These are phyloP conservation scores for Ariopsis seemanni DNA, from an alignment of 2,113 vertebrate genomes.

Conservation along the genomic window DNA sequence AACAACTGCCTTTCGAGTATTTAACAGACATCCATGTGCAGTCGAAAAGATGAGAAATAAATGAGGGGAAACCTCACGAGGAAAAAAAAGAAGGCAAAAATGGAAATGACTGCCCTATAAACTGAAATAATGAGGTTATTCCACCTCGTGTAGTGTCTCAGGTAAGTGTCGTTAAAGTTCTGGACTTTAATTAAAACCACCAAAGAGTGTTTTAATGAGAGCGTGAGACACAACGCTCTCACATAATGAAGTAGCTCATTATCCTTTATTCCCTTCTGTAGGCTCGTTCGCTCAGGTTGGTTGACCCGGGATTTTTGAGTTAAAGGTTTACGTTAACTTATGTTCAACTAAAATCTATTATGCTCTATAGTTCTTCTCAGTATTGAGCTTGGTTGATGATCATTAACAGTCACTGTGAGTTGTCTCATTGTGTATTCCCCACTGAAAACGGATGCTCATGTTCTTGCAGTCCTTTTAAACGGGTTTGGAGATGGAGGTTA, in stretches of 20 bases:
- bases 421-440: neutral
- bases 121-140: slow-evolving; percentile 29
- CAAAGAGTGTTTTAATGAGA: slow-evolving; percentile 35
- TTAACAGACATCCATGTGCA: slow-evolving; percentile 31
- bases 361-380: neutral
- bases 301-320: neutral
- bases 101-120: slow-evolving; percentile 3
- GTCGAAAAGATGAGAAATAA: neutral
- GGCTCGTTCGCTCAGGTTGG: neutral
- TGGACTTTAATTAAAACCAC: slow-evolving; percentile 34
- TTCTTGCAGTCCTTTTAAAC: neutral
- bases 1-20: slow-evolving; percentile 60
- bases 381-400: neutral
- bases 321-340: neutral
- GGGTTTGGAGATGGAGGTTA: neutral
- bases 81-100: neutral
- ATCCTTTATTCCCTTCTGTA: neutral
- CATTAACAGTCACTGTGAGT: neutral
- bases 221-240: neutral
- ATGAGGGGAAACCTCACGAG: too few relatives aligned
- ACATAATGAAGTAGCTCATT: slow-evolving; percentile 25
- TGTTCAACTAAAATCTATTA: neutral
- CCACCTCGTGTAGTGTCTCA: slow-evolving; percentile 12
- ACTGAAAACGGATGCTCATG: neutral
- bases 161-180: slow-evolving; percentile 36